Evolutionary conservation across 2,797 vertebrate species (phyloP).

Genomic region (Anas georgica): DNA sequence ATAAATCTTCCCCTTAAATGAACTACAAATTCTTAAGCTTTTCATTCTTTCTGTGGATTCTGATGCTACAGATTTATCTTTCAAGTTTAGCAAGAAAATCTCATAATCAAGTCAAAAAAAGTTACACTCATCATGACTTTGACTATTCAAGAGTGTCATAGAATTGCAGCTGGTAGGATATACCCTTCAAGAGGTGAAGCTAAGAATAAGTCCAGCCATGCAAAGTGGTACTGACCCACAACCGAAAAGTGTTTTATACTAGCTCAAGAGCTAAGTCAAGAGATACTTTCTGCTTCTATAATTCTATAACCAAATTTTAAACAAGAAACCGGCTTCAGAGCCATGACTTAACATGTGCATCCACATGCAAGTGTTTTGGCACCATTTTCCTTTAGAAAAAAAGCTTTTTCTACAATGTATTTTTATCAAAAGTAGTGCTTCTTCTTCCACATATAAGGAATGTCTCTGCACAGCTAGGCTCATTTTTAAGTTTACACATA

Average conservation of each 20-base stretch:
- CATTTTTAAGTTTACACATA: neutral
- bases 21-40: neutral
- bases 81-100: neutral
- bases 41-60: neutral
- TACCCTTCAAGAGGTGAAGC: neutral
- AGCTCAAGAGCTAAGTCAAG: neutral
- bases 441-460: neutral
- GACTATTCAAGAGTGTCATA: neutral
- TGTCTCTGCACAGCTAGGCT: neutral
- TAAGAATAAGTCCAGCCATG: neutral
- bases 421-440: constrained; percentile 34
- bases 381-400: neutral
- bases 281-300: neutral
- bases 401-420: neutral
- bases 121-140: neutral
- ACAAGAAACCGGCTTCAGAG: neutral
- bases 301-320: constrained; percentile 17
- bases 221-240: neutral
- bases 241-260: neutral
- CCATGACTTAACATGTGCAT: neutral
- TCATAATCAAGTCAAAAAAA: neutral
- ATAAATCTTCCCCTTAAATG: neutral
- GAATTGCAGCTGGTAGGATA: neutral
- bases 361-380: neutral
- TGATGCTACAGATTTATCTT: neutral